These are phyloP conservation scores for Brachypalpus laphriformis DNA, from an alignment of 2,888 invertebrate genomes.

Conservation along the genomic window DNA sequence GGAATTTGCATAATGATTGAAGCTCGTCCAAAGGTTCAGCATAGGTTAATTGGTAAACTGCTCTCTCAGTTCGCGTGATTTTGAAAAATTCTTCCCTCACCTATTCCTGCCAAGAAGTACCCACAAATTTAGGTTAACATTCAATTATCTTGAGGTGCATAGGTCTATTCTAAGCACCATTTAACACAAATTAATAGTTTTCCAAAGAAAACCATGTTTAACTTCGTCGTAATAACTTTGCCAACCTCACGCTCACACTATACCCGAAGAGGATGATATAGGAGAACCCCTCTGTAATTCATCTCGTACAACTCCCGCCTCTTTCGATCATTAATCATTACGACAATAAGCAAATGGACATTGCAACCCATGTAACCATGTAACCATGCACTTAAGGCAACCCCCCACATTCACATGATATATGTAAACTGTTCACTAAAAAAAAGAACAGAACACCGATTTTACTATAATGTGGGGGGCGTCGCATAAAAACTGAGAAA, in stretches of 20 bases:
- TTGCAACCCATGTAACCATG: slow-evolving; percentile 51
- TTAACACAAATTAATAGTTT: slow-evolving; percentile 32
- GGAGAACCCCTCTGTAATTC: slow-evolving; percentile 21
- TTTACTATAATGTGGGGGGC: slow-evolving; percentile 68
- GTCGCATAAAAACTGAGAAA: slow-evolving; percentile 51
- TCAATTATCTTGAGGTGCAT: slow-evolving; percentile 4
- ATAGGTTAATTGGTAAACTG: too few species aligned
- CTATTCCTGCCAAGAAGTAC: neutral
- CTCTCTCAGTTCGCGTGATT: too few species aligned
- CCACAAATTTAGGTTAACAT: slow-evolving; percentile 1
- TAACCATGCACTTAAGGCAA: slow-evolving; percentile 53
- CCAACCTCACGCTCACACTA: neutral
- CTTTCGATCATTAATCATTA: slow-evolving; percentile 61
- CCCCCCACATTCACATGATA: slow-evolving; percentile 61
- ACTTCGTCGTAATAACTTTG: neutral
- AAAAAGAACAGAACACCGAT: slow-evolving; percentile 34
- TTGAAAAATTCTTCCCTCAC: too few species aligned
- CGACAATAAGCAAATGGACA: slow-evolving; percentile 66
- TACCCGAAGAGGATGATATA: neutral
- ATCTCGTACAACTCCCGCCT: slow-evolving; percentile 41
- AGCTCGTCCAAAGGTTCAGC: neutral
- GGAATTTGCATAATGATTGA: too few species aligned
- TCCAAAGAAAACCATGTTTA: neutral
- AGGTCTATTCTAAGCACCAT: slow-evolving; percentile 9
- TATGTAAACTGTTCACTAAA: neutral